A percentile compares a stretch with the other conserved stretches of the same genome.
These are phyloP conservation scores for Apostichopus japonicus DNA, from an alignment of 35 echinoderm and acorn worm genomes.

Conservation along the genomic window DNA sequence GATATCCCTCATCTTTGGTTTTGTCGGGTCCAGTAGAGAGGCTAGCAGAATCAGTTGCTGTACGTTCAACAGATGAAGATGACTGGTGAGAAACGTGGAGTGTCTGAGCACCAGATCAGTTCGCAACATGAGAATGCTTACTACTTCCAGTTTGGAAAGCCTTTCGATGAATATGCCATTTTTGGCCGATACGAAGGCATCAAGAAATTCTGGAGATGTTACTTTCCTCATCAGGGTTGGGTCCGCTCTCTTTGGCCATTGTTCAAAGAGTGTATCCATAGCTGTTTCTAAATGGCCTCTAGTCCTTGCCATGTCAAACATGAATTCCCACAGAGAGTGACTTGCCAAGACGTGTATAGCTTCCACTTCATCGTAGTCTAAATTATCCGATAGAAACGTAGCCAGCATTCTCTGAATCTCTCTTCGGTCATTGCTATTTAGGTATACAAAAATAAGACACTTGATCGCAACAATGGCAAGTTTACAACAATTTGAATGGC, in stretches of 20 bases:
- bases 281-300: slow-evolving; percentile 30
- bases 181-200: slow-evolving; percentile 19
- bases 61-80: slow-evolving; percentile 49
- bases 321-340: slow-evolving; percentile 67
- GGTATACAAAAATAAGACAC: slow-evolving; percentile 51
- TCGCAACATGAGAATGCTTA: slow-evolving; percentile 12
- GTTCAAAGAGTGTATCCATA: slow-evolving; percentile 37
- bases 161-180: slow-evolving; percentile 28
- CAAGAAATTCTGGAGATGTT: slow-evolving; percentile 27
- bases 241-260: neutral
- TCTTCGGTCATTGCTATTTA: slow-evolving; percentile 18
- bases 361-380: slow-evolving; percentile 85
- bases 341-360: slow-evolving; percentile 64
- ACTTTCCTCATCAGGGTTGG: neutral
- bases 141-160: neutral
- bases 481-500: slow-evolving; percentile 56
- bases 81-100: slow-evolving; percentile 45
- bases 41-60: slow-evolving; percentile 68
- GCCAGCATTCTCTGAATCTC: neutral
- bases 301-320: slow-evolving; percentile 83
- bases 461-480: slow-evolving; percentile 77
- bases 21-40: slow-evolving; percentile 85
- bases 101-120: slow-evolving; percentile 74
- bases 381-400: slow-evolving; percentile 80
- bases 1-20: slow-evolving; percentile 61